Evolutionary conservation across 2,113 vertebrate genomes (phyloP), one percentile per base, ranked within the genome.

Genomic region (Perca flavescens): DNA sequence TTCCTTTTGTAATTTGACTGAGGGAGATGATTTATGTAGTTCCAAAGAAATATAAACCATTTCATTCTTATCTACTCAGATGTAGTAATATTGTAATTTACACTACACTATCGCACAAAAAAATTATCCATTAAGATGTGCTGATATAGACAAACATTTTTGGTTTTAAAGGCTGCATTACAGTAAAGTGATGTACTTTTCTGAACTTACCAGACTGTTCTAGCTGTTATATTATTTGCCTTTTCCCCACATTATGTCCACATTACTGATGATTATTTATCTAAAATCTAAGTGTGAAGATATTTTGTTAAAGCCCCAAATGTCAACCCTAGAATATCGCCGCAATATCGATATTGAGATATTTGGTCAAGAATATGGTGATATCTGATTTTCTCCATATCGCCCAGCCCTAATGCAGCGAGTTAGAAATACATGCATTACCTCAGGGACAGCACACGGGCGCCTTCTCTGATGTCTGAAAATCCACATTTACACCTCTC

Each of bases 401-500:
- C 28, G 28, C 28, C 28, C 28, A 28, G 28, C 28, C 28, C 28
- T 28, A 28, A 53, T 34, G 34, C 34, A 6, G 22, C 43, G 6
- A 14, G 22, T 3, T 49, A 43, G 75, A 49, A 53, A 54, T 5
- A 56, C 72, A 58, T 8, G 19, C 21, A 1, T 36, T 3, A n/a
- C 40, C 11, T 16, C 21, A n/a, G 46, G 58, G 75, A 34, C 21
- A 25, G 40, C 40, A 11, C 40, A 43, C 10, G 2, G 1, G 2
- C 14, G 10, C 15, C 16, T 12, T 60, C 69, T 58, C n/a, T 53
- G 17, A 63, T 50, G 28, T 54, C 25, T 64, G 66, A 50, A 67
- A 73, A 56, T 64, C 7, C 19, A 63, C 28, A 50, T 71, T 71
- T 57, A 46, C 52, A 74, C 34, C 52, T 82, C 25, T 17, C 31